Evolutionary conservation across 2,888 invertebrate genomes (phyloP).

Genomic region (Ectropis crepuscularia): DNA sequence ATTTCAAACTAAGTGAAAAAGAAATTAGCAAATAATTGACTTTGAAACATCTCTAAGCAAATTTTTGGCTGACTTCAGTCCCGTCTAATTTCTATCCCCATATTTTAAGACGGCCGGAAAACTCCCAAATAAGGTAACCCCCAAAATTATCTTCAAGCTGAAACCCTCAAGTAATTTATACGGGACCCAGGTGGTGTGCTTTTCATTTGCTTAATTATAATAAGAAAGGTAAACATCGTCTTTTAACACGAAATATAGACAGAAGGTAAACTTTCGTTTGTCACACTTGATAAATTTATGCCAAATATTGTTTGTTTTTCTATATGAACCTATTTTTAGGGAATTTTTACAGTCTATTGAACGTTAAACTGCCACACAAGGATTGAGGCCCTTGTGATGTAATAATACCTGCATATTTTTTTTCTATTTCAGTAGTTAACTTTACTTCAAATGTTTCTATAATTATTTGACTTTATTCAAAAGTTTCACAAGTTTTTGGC

Average conservation of each 20-base stretch:
- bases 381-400: too few relatives aligned
- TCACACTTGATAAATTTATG: background rate
- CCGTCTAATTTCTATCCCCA: constrained; percentile 18
- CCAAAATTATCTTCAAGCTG: constrained; percentile 21
- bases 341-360: too few relatives aligned
- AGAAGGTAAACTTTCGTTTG: background rate
- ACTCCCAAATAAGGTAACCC: constrained; percentile 31
- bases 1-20: background rate
- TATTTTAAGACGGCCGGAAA: constrained; percentile 32
- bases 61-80: constrained; percentile 2
- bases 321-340: too few relatives aligned
- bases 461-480: too few relatives aligned
- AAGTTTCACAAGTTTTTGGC: too few relatives aligned
- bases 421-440: too few relatives aligned
- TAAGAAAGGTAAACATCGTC: constrained; percentile 36
- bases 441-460: too few relatives aligned
- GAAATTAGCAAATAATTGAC: background rate
- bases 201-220: constrained; percentile 44
- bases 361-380: too few relatives aligned
- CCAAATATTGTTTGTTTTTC: too few relatives aligned
- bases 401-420: too few relatives aligned
- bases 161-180: constrained; percentile 37
- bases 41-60: background rate
- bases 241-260: constrained; percentile 3
- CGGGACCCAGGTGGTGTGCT: constrained; percentile 37